Evolutionary conservation across 2,888 invertebrate species (phyloP).

Genomic region (Platyscelio sp.): DNA sequence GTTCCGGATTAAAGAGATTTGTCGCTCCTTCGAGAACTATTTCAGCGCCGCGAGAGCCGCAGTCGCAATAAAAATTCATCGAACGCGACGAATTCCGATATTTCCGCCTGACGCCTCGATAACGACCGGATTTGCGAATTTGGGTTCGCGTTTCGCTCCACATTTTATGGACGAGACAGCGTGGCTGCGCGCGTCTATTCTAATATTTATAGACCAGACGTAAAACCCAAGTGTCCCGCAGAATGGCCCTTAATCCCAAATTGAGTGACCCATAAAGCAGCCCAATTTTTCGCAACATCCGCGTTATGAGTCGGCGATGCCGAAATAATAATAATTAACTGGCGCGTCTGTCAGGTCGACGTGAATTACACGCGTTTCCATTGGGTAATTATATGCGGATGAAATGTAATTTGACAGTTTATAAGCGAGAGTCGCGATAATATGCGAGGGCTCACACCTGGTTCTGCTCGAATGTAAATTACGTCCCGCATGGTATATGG

Average conservation of each 20-base stretch:
- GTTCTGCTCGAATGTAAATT: constrained; percentile 61
- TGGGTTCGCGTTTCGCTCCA: constrained; percentile 22
- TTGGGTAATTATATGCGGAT: constrained; percentile 51
- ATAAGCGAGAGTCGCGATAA: constrained; percentile 58
- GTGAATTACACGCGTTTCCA: constrained; percentile 41
- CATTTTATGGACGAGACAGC: constrained; percentile 35
- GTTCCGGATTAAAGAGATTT: constrained; percentile 43
- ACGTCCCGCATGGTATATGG: constrained; percentile 47
- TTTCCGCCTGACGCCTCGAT: neutral
- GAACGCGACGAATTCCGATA: neutral
- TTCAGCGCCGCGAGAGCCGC: too few species aligned
- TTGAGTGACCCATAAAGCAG: constrained; percentile 32
- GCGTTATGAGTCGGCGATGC: constrained; percentile 2
- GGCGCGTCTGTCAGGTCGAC: constrained; percentile 33
- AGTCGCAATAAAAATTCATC: constrained; percentile 11
- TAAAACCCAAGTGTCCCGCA: constrained; percentile 39
- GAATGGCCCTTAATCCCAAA: constrained; percentile 15
- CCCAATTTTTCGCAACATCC: constrained; percentile 14
- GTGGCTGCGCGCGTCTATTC: constrained; percentile 13
- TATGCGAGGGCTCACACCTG: constrained; percentile 51
- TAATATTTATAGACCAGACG: constrained; percentile 62
- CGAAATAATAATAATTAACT: constrained; percentile 36
- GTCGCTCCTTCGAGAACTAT: neutral
- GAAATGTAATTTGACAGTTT: constrained; percentile 61
- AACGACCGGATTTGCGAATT: constrained; percentile 30